phyloP scores from a whole-genome alignment of 2,797 vertebrate genomes.

The Peromyscus eremicus region DNA sequence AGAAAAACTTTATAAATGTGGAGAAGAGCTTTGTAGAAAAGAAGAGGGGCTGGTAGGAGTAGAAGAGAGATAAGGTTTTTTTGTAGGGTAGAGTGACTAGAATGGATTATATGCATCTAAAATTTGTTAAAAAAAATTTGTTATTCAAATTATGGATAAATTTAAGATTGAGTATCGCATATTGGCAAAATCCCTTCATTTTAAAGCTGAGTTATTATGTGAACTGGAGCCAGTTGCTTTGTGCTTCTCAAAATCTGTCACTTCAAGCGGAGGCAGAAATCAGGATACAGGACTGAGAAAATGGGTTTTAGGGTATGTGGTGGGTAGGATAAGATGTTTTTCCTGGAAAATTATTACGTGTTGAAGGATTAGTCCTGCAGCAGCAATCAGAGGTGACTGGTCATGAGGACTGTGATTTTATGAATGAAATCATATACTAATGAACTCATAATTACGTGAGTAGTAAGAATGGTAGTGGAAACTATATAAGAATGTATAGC shows the following conservation, averaged over 20 bases:
- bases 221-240: not conserved
- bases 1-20: no score
- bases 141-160: not conserved
- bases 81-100: not conserved
- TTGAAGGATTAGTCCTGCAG: not conserved
- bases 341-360: not conserved
- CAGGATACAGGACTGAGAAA: fast-evolving
- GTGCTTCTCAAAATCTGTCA: not conserved
- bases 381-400: not conserved
- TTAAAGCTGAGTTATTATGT: not conserved
- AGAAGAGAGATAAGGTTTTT: not conserved
- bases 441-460: not conserved
- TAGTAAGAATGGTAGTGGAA: not conserved
- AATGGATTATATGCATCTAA: not conserved
- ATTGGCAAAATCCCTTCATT: not conserved
- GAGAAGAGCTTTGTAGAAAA: no score
- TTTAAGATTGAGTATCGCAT: not conserved
- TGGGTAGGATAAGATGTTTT: not conserved
- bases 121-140: not conserved
- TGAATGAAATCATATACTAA: not conserved
- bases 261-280: not conserved
- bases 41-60: not conserved
- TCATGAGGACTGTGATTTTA: not conserved
- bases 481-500: not conserved
- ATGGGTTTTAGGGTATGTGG: not conserved